Evolutionary conservation across 2,797 vertebrate genomes (phyloP), one percentile per base, ranked within the genome.

Genomic region (Anas bernieri): DNA sequence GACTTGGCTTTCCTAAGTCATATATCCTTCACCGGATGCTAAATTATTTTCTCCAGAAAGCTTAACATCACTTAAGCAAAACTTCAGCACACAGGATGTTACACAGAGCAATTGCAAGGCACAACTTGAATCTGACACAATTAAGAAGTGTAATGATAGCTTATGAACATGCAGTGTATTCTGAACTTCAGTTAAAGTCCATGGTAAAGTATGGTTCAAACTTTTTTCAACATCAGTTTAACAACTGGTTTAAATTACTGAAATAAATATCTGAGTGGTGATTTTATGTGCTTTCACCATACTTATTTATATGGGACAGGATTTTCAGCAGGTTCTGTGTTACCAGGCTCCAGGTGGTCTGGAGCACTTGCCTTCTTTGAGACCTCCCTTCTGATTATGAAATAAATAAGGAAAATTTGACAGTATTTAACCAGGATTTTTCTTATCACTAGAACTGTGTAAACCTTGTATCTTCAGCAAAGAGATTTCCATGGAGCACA

Each of bases 1-100:
- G 94, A 88, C 94, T 94, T 97, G 93, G 96, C 97, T 98, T 96
- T 97, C 90, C 92, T 97, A 94, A 95, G 43, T 85, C 82, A 61
- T 80, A 66, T 85, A 59, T 94, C 68, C 56, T 83, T 83, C 69
- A 75, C 69, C 56, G 58, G 73, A 16, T 92, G 58, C 46, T 86
- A 62, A 61, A 87, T 89, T 75, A 81, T 84, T 94, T 83, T 86
- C 72, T 90, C 92, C 33, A 83, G n/a, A 39, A 78, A 90, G 46
- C 31, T 86, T 26, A 86, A 48, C 35, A 39, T 91, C 31, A 28
- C 54, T 92, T 61, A 52, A 85, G 37, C 73, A 37, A 46, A 85
- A 55, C 58, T 37, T 72, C 22, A 31, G 33, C 28, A 46, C 45
- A 30, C 11, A 62, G 48, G n/a, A 46, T 80, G 46, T 82, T 76